phyloP scores from a whole-genome alignment of 2,888 invertebrate species.

The Hyalella azteca region DNA sequence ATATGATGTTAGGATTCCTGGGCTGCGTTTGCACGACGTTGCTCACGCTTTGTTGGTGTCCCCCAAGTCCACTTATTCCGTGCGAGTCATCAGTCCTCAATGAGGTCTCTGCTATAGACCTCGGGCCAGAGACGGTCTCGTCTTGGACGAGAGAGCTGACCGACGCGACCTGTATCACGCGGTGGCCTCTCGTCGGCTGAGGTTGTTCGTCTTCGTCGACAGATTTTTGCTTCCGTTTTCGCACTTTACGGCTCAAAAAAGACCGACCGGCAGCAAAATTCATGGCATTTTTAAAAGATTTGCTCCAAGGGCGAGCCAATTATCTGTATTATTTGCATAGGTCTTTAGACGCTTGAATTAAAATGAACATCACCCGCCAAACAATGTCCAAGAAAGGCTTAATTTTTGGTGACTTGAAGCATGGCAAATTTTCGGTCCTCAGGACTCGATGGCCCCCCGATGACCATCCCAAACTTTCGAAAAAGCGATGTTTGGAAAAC shows the following conservation, averaged over 20 bases:
- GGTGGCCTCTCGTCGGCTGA: background rate
- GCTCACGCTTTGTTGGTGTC: too few relatives aligned
- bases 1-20: background rate
- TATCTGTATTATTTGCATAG: too few relatives aligned
- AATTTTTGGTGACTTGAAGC: too few relatives aligned
- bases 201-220: background rate
- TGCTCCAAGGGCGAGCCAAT: too few relatives aligned
- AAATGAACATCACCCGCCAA: too few relatives aligned
- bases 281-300: background rate
- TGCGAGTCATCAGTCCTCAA: background rate
- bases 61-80: background rate
- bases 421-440: too few relatives aligned
- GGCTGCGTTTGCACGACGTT: background rate
- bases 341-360: too few relatives aligned
- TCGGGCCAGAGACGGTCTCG: background rate
- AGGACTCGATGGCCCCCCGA: too few relatives aligned
- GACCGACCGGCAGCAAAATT: conserved; percentile 5
- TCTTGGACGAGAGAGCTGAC: background rate
- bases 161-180: background rate
- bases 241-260: background rate
- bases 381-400: too few relatives aligned
- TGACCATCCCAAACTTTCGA: too few relatives aligned
- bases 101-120: background rate
- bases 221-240: conserved; percentile 1
- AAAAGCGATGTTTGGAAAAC: too few relatives aligned